Evolutionary conservation across 2,888 invertebrate genomes (phyloP).

Genomic region (Tachystola acroxantha): DNA sequence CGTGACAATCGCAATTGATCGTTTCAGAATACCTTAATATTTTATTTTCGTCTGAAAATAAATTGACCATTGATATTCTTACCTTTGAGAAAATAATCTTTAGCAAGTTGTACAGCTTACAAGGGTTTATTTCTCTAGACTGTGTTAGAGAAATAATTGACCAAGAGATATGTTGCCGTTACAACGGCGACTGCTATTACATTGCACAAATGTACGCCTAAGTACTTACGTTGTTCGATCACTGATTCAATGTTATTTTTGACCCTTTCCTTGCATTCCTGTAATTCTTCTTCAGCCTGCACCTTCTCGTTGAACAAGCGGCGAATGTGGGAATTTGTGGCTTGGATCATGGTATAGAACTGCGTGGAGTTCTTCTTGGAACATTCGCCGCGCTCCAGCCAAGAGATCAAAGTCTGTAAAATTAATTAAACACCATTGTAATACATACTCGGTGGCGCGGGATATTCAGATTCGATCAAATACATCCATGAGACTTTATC

Average conservation of each 20-base stretch:
- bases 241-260: slow-evolving; percentile 91
- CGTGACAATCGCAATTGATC: neutral
- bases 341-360: slow-evolving; percentile 97
- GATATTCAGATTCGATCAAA: too few relatives aligned
- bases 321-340: slow-evolving; percentile 94
- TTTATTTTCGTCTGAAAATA: neutral
- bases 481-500: too few relatives aligned
- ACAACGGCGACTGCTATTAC: neutral
- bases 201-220: neutral
- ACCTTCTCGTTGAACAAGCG: slow-evolving; percentile 90
- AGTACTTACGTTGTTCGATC: slow-evolving; percentile 93
- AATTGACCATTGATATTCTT: neutral
- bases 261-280: slow-evolving; percentile 89
- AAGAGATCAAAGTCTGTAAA: slow-evolving; percentile 87
- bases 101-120: neutral
- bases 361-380: slow-evolving; percentile 93
- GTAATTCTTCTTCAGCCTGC: slow-evolving; percentile 92
- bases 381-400: slow-evolving; percentile 97
- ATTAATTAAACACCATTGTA: neutral
- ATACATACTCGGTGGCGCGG: too few relatives aligned
- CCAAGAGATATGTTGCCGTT: neutral
- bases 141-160: neutral
- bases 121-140: neutral
- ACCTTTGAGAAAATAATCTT: neutral
- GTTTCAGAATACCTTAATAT: neutral